Conservation (phyloP, 64 coral and sea anemone genomes). For the Acropora yongei region DNA sequence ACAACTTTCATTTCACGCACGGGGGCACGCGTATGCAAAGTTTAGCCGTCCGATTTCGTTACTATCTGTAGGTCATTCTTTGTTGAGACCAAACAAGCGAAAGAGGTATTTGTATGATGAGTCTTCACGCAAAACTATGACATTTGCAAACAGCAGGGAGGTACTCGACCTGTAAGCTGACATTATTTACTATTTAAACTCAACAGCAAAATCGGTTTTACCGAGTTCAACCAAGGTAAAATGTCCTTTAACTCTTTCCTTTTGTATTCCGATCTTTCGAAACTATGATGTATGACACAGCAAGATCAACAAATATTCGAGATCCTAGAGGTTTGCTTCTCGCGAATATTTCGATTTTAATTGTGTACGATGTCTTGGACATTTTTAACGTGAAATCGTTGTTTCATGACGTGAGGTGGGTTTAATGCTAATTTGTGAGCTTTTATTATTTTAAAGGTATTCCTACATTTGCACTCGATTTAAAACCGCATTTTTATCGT, state of each 20-base stretch:
- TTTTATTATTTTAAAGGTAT: neutral
- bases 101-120: neutral
- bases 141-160: neutral
- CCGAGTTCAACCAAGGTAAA: neutral
- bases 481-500: neutral
- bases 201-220: neutral
- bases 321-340: neutral
- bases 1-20: neutral
- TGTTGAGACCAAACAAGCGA: neutral
- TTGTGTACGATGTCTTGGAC: neutral
- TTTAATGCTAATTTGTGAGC: neutral
- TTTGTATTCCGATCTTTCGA: neutral
- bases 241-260: neutral
- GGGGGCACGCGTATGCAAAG: neutral
- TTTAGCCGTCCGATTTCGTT: conserved; percentile 19
- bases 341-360: neutral
- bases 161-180: neutral
- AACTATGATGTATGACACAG: neutral
- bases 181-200: conserved; percentile 26
- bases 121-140: neutral
- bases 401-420: neutral
- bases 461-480: neutral
- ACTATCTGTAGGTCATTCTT: neutral
- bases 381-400: neutral
- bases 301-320: neutral